A percentile compares a stretch with the other conserved stretches of the same genome.
Evolutionary conservation across 2,113 vertebrate genomes (phyloP).

Genomic region (Alosa alosa): DNA sequence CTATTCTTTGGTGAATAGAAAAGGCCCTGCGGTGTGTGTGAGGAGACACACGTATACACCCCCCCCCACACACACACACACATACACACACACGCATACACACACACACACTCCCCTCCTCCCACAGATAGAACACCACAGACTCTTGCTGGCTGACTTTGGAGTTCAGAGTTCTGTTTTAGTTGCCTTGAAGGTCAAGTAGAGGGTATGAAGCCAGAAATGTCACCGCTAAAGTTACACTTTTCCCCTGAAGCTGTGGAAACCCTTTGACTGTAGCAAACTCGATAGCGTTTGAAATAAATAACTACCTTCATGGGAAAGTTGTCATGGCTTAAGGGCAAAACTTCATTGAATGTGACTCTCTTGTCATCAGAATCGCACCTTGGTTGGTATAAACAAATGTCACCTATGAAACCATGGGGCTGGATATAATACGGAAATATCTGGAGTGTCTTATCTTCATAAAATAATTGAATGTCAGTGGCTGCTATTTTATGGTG

Average conservation of each 20-base stretch:
- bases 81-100: not conserved
- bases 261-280: not conserved
- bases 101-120: not conserved
- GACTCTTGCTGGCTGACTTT: constrained; percentile 25
- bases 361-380: not conserved
- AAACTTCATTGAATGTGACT: not conserved
- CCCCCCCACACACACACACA: constrained; percentile 22
- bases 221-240: constrained; percentile 16
- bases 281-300: not conserved
- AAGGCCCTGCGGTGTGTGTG: constrained; percentile 55
- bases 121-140: not conserved
- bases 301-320: not conserved
- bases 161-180: constrained; percentile 41
- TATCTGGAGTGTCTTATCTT: too few species aligned
- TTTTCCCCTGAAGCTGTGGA: not conserved
- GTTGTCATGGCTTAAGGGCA: not conserved
- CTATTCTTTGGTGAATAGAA: not conserved
- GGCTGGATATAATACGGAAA: not conserved
- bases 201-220: not conserved
- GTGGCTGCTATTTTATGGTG: not conserved
- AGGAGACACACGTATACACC: constrained; percentile 65
- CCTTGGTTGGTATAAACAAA: not conserved
- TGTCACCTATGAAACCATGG: not conserved
- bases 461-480: not conserved
- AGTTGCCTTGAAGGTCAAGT: constrained; percentile 51